A percentile compares a stretch with the other conserved stretches of the same genome.
Conservation (phyloP, 2,888 invertebrate species). For the Torymus aiolomorphi region DNA sequence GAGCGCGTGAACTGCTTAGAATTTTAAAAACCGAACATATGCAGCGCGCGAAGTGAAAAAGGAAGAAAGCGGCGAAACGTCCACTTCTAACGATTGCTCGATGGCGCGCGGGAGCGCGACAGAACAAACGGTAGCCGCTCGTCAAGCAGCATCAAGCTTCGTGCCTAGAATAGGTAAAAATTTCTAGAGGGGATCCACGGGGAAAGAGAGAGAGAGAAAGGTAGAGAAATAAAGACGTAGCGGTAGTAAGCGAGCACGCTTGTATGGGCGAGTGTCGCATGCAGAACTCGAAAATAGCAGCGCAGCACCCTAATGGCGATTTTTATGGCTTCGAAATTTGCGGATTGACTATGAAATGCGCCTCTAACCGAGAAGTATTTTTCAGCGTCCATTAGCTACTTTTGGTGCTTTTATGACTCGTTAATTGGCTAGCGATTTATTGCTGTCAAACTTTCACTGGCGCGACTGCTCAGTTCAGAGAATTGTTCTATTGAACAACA, state of each 20-base stretch:
- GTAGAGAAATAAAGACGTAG: too few relatives aligned
- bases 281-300: neutral
- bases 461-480: too few relatives aligned
- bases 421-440: neutral
- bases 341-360: neutral
- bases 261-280: too few relatives aligned
- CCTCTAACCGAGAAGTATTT: neutral
- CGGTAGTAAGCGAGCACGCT: too few relatives aligned
- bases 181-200: neutral
- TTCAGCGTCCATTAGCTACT: slow-evolving; percentile 3
- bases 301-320: slow-evolving; percentile 9
- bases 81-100: slow-evolving; percentile 39
- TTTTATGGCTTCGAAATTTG: slow-evolving; percentile 14
- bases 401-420: neutral
- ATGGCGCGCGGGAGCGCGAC: neutral
- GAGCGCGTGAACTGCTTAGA: slow-evolving; percentile 27
- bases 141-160: slow-evolving; percentile 19
- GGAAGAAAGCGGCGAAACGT: slow-evolving; percentile 1
- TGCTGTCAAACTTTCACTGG: too few relatives aligned
- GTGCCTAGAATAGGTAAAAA: slow-evolving; percentile 22
- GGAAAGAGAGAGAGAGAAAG: too few relatives aligned
- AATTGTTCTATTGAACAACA: too few relatives aligned
- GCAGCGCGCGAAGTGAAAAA: neutral
- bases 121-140: slow-evolving; percentile 52
- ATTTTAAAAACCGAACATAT: slow-evolving; percentile 21